Base-by-base conservation (phyloP, 2,797 vertebrate species). In the Hybognathus amarus region DNA sequence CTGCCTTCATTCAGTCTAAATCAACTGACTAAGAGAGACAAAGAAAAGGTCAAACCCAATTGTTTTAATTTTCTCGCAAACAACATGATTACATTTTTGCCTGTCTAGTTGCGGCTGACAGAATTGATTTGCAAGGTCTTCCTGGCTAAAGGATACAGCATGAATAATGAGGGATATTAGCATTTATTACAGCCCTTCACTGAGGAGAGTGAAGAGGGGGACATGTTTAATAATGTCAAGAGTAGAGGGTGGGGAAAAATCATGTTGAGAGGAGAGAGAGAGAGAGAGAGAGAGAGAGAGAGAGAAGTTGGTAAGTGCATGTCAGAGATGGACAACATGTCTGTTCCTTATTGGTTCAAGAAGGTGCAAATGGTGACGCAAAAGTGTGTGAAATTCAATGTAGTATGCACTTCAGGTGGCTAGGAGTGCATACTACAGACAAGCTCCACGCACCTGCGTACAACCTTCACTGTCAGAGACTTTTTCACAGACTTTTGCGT, bases 41-140 rank as follows among this genome's bases (percentile, higher is more conserved):
- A 42, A 66, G 59, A 79, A 86, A 90, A 80, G 85, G 88, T 83
- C 82, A 66, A 36, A 47, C 52, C 74, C 42, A 64, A 80, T 88
- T 88, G 87, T 88, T 88, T 90, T 88, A 86, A 87, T 88, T 87
- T 86, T 64, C 61, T 80, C 40, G 18, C 80, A 83, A 89, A 87
- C 75, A 83, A 77, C 71, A 85, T 74, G 78, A 85, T 88, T 88
- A 70, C 67, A 84, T 90, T 89, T 78, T 78, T 86, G 79, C 74
- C 77, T 85, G 78, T 75, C 83, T 86, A 77, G 80, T 88, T 84
- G 76, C 50, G 61, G 80, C 84, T 82, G 87, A 87, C 88, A 88
- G 81, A 61, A 85, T 86, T 77, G 87, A 85, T 90, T 88, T 89
- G 88, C 87, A 70, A 79, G 68, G 77, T 73, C 77, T 84, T 83